Conservation (phyloP, 2,888 invertebrate genomes). For the Heliconius charithonia region DNA sequence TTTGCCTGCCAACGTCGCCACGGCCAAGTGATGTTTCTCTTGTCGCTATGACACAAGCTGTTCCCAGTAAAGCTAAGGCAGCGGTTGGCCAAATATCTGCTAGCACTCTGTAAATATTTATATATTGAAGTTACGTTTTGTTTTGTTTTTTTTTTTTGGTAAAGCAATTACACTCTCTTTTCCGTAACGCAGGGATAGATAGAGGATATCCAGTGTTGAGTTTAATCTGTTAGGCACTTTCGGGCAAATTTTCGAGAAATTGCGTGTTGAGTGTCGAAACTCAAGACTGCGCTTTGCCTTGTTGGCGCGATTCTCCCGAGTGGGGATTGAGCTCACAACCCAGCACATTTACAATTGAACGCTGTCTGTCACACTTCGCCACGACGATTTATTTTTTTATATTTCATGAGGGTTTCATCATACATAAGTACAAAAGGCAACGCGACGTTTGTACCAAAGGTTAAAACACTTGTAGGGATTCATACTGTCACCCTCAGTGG, state of each 20-base stretch:
- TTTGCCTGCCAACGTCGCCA: conserved; percentile 90
- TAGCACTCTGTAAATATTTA: conserved; percentile 75
- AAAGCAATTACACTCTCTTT: background rate
- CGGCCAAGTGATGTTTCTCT: conserved; percentile 91
- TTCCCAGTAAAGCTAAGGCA: conserved; percentile 87
- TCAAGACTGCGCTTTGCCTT: too few relatives aligned
- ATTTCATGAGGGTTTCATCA: too few relatives aligned
- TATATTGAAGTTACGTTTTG: background rate
- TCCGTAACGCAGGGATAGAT: background rate
- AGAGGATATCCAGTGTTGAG: background rate
- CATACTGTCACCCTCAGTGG: conserved; percentile 1
- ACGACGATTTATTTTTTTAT: too few relatives aligned
- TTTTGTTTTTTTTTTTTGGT: background rate
- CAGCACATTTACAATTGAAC: too few relatives aligned
- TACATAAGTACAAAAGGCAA: background rate
- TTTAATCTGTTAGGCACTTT: too few relatives aligned
- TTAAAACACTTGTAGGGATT: conserved; percentile 17
- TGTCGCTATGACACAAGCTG: conserved; percentile 92
- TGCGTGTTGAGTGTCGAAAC: too few relatives aligned
- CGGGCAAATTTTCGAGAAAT: too few relatives aligned
- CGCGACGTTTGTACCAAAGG: background rate
- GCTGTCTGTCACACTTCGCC: too few relatives aligned
- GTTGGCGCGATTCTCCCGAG: too few relatives aligned
- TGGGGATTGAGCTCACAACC: too few relatives aligned
- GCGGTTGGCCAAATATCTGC: conserved; percentile 91